Evolutionary conservation across 2,797 vertebrate genomes (phyloP).

Genomic region (Selene dorsalis): DNA sequence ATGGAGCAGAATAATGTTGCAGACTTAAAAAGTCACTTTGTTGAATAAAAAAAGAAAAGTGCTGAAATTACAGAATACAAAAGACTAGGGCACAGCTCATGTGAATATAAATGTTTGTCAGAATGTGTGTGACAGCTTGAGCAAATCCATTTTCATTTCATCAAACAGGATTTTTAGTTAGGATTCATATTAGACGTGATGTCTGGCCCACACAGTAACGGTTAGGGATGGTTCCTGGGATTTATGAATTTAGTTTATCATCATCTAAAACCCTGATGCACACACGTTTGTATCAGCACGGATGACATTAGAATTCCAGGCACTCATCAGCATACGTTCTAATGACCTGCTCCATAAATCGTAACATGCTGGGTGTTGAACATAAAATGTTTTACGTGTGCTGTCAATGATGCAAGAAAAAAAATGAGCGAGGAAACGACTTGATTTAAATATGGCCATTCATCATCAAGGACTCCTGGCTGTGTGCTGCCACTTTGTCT

Average conservation of each 20-base stretch:
- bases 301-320: slow-evolving; percentile 43
- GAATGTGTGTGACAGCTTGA: background rate
- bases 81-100: background rate
- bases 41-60: background rate
- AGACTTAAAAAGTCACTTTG: background rate
- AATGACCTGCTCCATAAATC: slow-evolving; percentile 64
- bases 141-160: slow-evolving; percentile 27
- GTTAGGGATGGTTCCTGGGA: slow-evolving; percentile 11
- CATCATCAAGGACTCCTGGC: slow-evolving; percentile 52
- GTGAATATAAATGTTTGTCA: slow-evolving; percentile 26
- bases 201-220: background rate
- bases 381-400: slow-evolving; percentile 65
- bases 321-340: slow-evolving; percentile 39
- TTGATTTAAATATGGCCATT: slow-evolving; percentile 61
- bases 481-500: slow-evolving; percentile 47
- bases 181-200: slow-evolving; percentile 2
- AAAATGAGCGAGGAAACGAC: slow-evolving; percentile 47
- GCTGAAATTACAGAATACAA: slow-evolving; percentile 7
- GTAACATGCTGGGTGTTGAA: slow-evolving; percentile 34
- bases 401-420: slow-evolving; percentile 62
- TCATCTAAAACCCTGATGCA: slow-evolving; percentile 9
- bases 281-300: background rate
- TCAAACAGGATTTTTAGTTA: slow-evolving; percentile 5
- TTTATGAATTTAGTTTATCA: slow-evolving; percentile 53
- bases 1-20: background rate